A percentile compares a stretch with the other conserved stretches of the same genome.
These are phyloP conservation scores for Tricholaema leucomelas DNA, from an alignment of 2,113 vertebrate species.

Conservation along the genomic window DNA sequence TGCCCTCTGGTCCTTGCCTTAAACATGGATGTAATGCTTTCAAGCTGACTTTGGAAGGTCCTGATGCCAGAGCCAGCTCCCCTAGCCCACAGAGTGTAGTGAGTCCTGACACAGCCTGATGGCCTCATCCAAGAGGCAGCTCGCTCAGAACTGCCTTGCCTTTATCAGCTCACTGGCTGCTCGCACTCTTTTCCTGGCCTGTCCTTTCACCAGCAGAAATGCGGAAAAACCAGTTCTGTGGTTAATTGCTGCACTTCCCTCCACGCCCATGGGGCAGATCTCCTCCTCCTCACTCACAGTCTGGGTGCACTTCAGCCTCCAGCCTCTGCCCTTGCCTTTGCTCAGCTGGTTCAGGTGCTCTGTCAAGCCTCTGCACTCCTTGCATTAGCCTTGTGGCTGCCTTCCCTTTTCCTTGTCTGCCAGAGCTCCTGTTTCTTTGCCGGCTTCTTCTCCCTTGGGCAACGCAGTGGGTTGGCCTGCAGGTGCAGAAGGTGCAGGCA, in stretches of 20 bases:
- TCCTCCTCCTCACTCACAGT: neutral
- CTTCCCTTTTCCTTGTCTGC: neutral
- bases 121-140: neutral
- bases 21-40: neutral
- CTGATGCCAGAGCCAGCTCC: neutral
- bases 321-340: neutral
- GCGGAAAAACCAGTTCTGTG: constrained; percentile 73
- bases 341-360: neutral
- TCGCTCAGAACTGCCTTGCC: neutral
- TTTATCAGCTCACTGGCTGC: constrained; percentile 27
- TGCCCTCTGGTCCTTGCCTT: accelerated
- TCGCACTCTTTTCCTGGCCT: constrained; percentile 1
- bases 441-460: neutral
- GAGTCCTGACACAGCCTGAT: neutral
- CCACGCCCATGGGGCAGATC: constrained; percentile 47
- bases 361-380: neutral
- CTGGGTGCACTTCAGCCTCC: constrained; percentile 31
- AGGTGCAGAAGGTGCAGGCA: neutral
- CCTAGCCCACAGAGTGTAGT: neutral
- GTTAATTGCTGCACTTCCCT: constrained; percentile 71
- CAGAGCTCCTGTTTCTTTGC: neutral
- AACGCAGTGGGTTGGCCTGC: neutral
- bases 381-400: neutral
- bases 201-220: constrained; percentile 62
- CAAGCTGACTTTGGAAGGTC: neutral